Evolutionary conservation across 30 jellyfish, hydroid and myxozoan genomes (phyloP).

Genomic region (Hydra vulgaris): DNA sequence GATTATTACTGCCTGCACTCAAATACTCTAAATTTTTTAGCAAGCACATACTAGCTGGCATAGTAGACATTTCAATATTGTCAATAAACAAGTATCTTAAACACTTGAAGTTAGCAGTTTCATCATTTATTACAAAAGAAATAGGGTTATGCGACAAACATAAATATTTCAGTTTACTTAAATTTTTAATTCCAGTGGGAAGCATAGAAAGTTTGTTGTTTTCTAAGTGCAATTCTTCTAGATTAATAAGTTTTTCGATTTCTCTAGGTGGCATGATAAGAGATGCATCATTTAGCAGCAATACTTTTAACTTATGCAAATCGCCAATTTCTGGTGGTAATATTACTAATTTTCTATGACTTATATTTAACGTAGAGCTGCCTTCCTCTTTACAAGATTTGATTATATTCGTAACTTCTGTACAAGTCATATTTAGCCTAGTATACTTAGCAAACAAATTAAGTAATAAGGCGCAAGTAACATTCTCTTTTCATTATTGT

Average conservation of each 20-base stretch:
- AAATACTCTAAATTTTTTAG: conserved; percentile 50
- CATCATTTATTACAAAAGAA: conserved; percentile 34
- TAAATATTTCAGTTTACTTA: conserved; percentile 34
- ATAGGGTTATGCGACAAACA: conserved; percentile 77
- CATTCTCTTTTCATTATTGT: no score
- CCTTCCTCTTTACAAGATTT: not conserved
- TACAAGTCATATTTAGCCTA: not conserved
- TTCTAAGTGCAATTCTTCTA: conserved; percentile 63
- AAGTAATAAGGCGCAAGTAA: no score
- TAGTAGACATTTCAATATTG: conserved; percentile 39
- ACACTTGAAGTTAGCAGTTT: conserved; percentile 29
- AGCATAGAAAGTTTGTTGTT: conserved; percentile 65
- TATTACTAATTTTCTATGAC: conserved; percentile 39
- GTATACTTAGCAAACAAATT: no score
- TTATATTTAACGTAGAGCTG: conserved; percentile 26
- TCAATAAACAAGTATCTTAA: conserved; percentile 50
- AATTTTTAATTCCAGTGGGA: conserved; percentile 48
- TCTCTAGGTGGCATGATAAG: conserved; percentile 82
- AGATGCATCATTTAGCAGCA: conserved; percentile 36
- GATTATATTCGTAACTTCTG: not conserved
- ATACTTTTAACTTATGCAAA: conserved; percentile 8
- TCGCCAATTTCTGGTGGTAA: conserved; percentile 43
- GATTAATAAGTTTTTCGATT: conserved; percentile 25
- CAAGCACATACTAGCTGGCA: conserved; percentile 55
- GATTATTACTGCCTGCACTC: conserved; percentile 52